Percentiles rank a stretch among this genome's conserved stretches.
phyloP scores from a whole-genome alignment of 2,113 vertebrate genomes.

The Corythaeola cristata region DNA sequence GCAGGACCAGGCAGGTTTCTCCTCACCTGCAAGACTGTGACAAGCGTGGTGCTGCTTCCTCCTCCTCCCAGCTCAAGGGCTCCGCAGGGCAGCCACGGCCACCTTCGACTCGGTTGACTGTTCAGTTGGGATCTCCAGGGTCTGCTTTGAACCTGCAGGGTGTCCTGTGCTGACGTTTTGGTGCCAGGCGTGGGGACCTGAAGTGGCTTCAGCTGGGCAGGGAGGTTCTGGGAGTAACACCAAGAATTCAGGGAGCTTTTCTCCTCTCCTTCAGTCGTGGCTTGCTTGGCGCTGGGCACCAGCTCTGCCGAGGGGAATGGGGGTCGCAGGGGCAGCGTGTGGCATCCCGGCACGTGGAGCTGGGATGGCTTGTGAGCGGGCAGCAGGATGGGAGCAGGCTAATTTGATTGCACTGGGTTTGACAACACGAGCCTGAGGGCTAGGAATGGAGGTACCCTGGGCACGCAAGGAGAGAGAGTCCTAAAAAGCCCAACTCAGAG shows the following conservation, averaged over 20 bases:
- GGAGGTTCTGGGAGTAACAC: neutral
- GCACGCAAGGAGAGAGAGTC: neutral
- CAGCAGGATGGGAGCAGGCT: neutral
- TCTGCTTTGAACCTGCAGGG: rapidly evolving
- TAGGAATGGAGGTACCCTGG: neutral
- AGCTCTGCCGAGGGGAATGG: rapidly evolving
- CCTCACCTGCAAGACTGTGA: neutral
- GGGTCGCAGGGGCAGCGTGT: rapidly evolving
- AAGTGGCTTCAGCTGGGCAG: neutral
- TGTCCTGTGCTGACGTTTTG: neutral
- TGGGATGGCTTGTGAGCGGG: neutral
- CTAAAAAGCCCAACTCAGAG: rapidly evolving
- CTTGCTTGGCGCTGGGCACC: rapidly evolving
- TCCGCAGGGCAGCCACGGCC: neutral
- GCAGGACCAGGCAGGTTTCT: neutral
- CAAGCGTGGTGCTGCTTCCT: neutral
- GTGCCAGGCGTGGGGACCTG: neutral
- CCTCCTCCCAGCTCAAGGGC: neutral
- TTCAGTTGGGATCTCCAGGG: neutral
- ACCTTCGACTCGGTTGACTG: neutral
- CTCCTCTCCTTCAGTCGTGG: neutral
- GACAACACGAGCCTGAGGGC: neutral
- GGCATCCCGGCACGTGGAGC: neutral
- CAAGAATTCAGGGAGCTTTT: neutral
- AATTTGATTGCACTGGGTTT: neutral